A percentile compares a stretch with the other conserved stretches of the same genome.
phyloP scores from a whole-genome alignment of 2,113 vertebrate species.

The Oryzias melastigma region DNA sequence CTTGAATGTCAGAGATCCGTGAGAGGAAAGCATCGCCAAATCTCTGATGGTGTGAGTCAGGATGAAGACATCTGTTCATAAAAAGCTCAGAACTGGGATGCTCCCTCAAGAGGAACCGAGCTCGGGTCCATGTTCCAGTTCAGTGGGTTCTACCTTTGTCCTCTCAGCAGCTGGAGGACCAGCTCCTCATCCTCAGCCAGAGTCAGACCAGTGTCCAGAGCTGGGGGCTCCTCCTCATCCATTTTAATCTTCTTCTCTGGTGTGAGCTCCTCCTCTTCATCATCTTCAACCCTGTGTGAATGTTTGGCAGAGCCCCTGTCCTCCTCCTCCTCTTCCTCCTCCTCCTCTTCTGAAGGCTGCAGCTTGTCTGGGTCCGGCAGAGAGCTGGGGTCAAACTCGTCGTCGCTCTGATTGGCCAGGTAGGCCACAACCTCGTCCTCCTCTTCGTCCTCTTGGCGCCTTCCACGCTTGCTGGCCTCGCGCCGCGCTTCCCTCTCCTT shows the following conservation, averaged over 20 bases:
- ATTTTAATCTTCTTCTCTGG: constrained; percentile 28
- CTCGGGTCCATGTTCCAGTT: not conserved
- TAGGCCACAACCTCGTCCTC: constrained; percentile 59
- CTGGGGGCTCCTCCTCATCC: constrained; percentile 1
- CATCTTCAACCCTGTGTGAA: constrained; percentile 28
- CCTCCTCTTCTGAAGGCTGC: not conserved
- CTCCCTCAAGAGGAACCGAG: too few relatives aligned
- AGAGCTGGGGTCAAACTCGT: constrained; percentile 60
- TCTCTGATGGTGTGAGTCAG: too few relatives aligned
- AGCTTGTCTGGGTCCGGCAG: constrained; percentile 62
- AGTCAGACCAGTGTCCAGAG: constrained; percentile 64
- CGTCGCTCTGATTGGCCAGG: constrained; percentile 49
- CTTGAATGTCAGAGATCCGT: too few relatives aligned
- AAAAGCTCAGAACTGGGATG: too few relatives aligned
- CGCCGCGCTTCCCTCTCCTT: constrained; percentile 57
- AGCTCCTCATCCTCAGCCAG: constrained; percentile 69
- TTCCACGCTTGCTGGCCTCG: constrained; percentile 40
- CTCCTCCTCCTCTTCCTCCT: not conserved
- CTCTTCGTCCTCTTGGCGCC: constrained; percentile 6
- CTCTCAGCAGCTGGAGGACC: constrained; percentile 58
- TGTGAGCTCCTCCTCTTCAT: constrained; percentile 8
- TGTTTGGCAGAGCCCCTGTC: constrained; percentile 14
- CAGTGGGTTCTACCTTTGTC: constrained; percentile 28
- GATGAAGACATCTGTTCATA: too few relatives aligned
- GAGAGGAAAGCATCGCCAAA: too few relatives aligned